Base-by-base conservation (phyloP, 2,797 vertebrate genomes). In the Enteromius anoplus region DNA sequence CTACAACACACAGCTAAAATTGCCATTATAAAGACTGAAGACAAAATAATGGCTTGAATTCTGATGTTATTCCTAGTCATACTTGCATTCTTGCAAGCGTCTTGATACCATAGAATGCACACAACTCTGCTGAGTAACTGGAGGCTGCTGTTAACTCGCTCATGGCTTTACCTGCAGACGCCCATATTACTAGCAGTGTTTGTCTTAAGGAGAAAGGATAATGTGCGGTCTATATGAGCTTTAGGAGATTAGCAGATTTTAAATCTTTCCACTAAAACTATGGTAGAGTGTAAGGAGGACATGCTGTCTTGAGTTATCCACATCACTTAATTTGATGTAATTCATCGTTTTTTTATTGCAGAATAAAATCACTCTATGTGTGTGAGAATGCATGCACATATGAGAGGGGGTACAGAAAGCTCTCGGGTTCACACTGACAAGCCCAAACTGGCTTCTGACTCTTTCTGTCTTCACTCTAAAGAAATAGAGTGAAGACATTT, bases 391-490 rank as follows among this genome's bases (percentile, higher is more conserved):
- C 34, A 19, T 68, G 29, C 55, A 49, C 64, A 17, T 6, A 23
- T 78, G 49, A 55, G 75, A 66, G 32, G 29, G 37, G 73, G 64
- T 76, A 64, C 55, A 81, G 75, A 73, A 70, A 84, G 72, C 64
- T 37, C 37, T 82, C 17, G 73, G n/a, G 53, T 73, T 69, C 62
- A 82, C 47, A 91, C 92, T 90, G 89, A 92, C 93, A 94, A 91
- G 93, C 92, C 91, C 90, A 90, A 93, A 90, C 93, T 92, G 93
- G 93, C 91, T 93, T 90, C 85, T 89, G 89, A 88, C 62, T 79
- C 91, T 89, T 89, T 93, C 91, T 93, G 91, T 91, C 91, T 87
- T 89, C 88, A 89, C 91, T 92, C 89, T 92, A 88, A 51, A 72
- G 91, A 92, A n/a, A n/a, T n/a, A n/a, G n/a, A n/a, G n/a, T n/a